These are phyloP conservation scores for Macrotus californicus DNA, from an alignment of 2,113 vertebrate genomes.

Conservation along the genomic window DNA sequence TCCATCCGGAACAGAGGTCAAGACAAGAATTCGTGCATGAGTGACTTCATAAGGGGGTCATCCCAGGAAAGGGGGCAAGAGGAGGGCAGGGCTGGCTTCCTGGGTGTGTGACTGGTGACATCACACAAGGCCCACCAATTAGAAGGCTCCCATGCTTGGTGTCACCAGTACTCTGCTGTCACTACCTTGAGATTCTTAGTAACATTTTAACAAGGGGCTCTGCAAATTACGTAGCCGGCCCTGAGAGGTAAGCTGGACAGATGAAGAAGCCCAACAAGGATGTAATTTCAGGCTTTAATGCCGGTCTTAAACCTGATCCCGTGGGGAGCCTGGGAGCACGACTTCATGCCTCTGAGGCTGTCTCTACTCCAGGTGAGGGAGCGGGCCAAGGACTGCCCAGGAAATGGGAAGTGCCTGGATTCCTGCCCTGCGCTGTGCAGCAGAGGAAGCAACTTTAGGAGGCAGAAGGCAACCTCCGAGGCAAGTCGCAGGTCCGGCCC, in stretches of 20 bases:
- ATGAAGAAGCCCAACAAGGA: background rate
- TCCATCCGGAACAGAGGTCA: background rate
- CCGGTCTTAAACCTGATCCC: background rate
- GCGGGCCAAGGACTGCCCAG: background rate
- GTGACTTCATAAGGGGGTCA: background rate
- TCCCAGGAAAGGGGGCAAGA: background rate
- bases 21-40: background rate
- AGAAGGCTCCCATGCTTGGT: background rate
- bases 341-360: background rate
- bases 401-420: background rate
- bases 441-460: background rate
- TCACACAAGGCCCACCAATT: background rate
- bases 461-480: background rate
- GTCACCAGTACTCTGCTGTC: background rate
- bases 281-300: background rate
- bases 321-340: fast-evolving
- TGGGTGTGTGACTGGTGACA: fast-evolving
- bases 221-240: background rate
- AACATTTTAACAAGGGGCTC: background rate
- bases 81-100: background rate
- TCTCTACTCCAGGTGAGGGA: too few relatives aligned
- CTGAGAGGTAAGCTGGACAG: background rate
- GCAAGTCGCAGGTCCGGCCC: fast-evolving
- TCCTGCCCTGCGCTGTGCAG: background rate
- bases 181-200: background rate